Evolutionary conservation across 1,140 invertebrate genomes (phyloP).

Genomic region (Leptinotarsa texana): DNA sequence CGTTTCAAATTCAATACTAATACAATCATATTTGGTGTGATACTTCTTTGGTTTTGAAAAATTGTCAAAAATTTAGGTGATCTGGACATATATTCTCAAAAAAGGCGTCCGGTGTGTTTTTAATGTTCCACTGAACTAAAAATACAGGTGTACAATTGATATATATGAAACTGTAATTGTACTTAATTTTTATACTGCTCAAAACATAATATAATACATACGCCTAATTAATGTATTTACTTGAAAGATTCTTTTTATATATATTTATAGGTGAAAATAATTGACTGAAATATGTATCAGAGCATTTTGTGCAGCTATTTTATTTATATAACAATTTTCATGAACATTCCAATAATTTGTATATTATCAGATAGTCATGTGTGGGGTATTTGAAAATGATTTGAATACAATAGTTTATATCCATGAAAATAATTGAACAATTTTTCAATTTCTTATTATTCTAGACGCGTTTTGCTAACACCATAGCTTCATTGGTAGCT

Average conservation of each 20-base stretch:
- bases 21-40: slow-evolving; percentile 28
- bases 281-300: slow-evolving; percentile 27
- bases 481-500: too few species aligned
- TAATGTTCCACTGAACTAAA: slow-evolving; percentile 19
- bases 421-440: too few species aligned
- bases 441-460: too few species aligned
- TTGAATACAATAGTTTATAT: background rate
- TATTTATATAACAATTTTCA: slow-evolving; percentile 16
- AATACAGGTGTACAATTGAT: slow-evolving; percentile 27
- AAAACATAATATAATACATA: slow-evolving; percentile 27
- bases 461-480: too few species aligned
- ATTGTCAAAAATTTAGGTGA: slow-evolving; percentile 7
- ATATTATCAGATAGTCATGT: slow-evolving; percentile 9
- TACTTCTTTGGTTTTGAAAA: slow-evolving; percentile 22
- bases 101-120: slow-evolving; percentile 13
- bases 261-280: slow-evolving; percentile 30
- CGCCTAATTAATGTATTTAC: slow-evolving; percentile 29
- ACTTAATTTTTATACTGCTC: slow-evolving; percentile 34
- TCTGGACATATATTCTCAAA: slow-evolving; percentile 16
- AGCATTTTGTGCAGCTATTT: slow-evolving; percentile 21
- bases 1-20: slow-evolving; percentile 3
- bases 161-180: slow-evolving; percentile 27
- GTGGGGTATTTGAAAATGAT: background rate
- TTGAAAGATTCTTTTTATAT: slow-evolving; percentile 30
- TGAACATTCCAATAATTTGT: slow-evolving; percentile 27